These are phyloP conservation scores for Trissolcus brochymenae DNA, from an alignment of 2,888 invertebrate genomes.

Conservation along the genomic window DNA sequence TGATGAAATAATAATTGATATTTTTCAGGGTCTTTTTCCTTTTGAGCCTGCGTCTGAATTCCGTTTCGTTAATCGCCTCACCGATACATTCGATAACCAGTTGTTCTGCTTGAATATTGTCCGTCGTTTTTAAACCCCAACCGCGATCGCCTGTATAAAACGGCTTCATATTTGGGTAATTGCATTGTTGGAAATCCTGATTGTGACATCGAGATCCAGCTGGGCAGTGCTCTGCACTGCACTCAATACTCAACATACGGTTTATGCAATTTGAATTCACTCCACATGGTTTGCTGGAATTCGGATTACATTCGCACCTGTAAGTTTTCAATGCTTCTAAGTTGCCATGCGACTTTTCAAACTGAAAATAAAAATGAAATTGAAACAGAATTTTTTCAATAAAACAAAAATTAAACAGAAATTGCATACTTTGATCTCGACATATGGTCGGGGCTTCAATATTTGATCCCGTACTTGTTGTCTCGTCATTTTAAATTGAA, in stretches of 20 bases:
- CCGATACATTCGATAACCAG: conserved; percentile 98
- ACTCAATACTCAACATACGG: conserved; percentile 91
- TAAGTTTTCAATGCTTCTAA: conserved; percentile 78
- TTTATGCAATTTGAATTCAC: conserved; percentile 91
- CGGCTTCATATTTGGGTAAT: conserved; percentile 86
- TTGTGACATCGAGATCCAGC: conserved; percentile 90
- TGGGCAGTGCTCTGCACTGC: conserved; percentile 87
- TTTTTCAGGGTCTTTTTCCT: conserved; percentile 90
- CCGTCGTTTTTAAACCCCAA: conserved; percentile 89
- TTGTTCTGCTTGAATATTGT: conserved; percentile 85
- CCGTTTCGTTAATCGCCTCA: conserved; percentile 93
- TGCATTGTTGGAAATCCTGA: conserved; percentile 89
- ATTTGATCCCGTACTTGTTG: conserved; percentile 74
- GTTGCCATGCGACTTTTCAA: conserved; percentile 83
- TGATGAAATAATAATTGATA: conserved; percentile 96
- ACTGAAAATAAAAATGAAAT: conserved; percentile 54
- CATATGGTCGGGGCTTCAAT: conserved; percentile 85
- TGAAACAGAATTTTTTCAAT: conserved; percentile 1
- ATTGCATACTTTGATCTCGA: conserved; percentile 80
- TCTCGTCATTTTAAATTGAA: conserved; percentile 66
- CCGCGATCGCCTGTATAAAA: conserved; percentile 87
- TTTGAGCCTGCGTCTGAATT: conserved; percentile 87
- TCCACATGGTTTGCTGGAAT: conserved; percentile 86
- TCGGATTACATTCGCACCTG: conserved; percentile 88
- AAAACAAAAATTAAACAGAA: background rate